These are phyloP conservation scores for Caenorhabditis latens DNA, from an alignment of 1,140 invertebrate genomes.

Conservation along the genomic window DNA sequence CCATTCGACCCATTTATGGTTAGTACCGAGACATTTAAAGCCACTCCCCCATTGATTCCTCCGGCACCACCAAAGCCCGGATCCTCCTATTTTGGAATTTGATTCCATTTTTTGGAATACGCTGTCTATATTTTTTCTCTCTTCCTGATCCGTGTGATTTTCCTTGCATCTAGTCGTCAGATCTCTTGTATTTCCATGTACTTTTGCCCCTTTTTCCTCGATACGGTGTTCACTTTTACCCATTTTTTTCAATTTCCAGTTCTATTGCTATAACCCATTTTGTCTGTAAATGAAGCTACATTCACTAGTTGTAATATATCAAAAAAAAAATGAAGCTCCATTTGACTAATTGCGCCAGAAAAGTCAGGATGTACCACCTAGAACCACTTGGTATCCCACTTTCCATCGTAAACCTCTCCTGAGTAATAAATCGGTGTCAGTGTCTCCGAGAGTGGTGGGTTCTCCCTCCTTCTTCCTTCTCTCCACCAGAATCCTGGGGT, in stretches of 20 bases:
- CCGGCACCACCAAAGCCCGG: constrained; percentile 50
- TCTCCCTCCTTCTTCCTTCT: neutral
- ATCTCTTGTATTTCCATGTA: constrained; percentile 4
- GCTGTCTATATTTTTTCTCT: neutral
- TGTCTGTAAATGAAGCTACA: constrained; percentile 44
- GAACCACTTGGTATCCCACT: neutral
- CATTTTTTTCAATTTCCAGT: neutral
- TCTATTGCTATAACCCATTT: neutral
- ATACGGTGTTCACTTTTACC: constrained; percentile 21
- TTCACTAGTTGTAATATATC: neutral
- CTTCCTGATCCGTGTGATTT: constrained; percentile 17
- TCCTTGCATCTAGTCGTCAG: constrained; percentile 19
- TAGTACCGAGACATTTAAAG: constrained; percentile 55
- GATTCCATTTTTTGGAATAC: neutral
- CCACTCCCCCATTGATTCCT: constrained; percentile 56
- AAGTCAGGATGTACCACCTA: neutral
- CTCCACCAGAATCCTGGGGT: neutral
- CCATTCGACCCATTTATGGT: constrained; percentile 52
- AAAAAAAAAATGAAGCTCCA: neutral
- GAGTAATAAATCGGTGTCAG: constrained; percentile 36
- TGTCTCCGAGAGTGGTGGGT: neutral
- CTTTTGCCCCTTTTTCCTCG: constrained; percentile 11
- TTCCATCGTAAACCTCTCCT: neutral
- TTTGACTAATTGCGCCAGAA: too few relatives aligned
- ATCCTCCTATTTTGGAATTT: constrained; percentile 48